These are phyloP conservation scores for Struthio camelus DNA, from an alignment of 2,113 vertebrate species.

Conservation along the genomic window DNA sequence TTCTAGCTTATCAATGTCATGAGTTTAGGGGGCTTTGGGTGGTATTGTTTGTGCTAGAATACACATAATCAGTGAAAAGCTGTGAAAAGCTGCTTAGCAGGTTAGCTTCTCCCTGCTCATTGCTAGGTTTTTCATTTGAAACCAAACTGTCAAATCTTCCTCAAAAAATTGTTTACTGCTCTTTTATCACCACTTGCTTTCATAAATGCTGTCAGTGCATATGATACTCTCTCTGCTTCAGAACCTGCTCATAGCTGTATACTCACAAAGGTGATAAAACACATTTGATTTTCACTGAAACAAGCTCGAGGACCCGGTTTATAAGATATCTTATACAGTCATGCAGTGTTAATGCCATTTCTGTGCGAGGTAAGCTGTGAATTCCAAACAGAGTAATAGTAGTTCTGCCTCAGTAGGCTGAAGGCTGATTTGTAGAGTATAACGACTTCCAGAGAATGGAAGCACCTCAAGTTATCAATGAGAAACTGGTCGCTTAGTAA, in stretches of 20 bases:
- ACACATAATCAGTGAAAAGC: not conserved
- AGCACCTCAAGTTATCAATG: not conserved
- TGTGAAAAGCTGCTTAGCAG: not conserved
- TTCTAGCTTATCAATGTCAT: not conserved
- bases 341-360: not conserved
- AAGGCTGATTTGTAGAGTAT: not conserved
- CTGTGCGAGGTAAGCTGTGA: slow-evolving; percentile 1
- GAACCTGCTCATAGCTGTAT: not conserved
- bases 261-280: slow-evolving; percentile 27
- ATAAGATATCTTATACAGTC: not conserved
- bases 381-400: slow-evolving; percentile 17
- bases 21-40: not conserved
- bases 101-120: not conserved
- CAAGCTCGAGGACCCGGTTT: slow-evolving; percentile 5
- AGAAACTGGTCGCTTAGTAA: not conserved
- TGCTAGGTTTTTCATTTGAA: not conserved
- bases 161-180: not conserved
- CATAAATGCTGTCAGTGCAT: slow-evolving; percentile 1
- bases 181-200: slow-evolving; percentile 23
- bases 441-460: not conserved
- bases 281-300: slow-evolving; percentile 40
- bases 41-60: not conserved
- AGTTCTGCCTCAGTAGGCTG: not conserved
- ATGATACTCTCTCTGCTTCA: slow-evolving; percentile 11
- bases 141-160: slow-evolving; percentile 9